Conservation (phyloP, 1,140 invertebrate species). For the Hylyphantes graminicola region DNA sequence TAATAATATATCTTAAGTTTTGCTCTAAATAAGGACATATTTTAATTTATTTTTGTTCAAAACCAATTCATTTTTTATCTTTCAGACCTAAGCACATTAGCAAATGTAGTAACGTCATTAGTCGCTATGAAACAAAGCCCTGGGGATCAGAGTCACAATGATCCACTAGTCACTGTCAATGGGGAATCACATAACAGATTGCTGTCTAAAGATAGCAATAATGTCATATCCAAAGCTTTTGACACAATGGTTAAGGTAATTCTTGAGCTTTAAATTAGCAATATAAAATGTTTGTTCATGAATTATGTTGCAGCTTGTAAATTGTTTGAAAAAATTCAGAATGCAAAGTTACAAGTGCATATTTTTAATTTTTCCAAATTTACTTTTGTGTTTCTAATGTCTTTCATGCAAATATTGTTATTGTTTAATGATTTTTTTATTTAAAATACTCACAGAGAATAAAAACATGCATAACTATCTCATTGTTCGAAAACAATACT, state of each 20-base stretch:
- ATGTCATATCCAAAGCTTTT: constrained; percentile 78
- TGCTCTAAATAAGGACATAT: not conserved
- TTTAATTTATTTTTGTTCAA: not conserved
- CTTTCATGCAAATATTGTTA: no score
- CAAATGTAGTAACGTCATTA: constrained; percentile 71
- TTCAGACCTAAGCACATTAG: constrained; percentile 70
- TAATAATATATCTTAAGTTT: no score
- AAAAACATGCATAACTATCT: no score
- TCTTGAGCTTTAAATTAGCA: not conserved
- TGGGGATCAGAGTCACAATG: constrained; percentile 44
- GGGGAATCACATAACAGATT: constrained; percentile 70
- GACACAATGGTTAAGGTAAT: constrained; percentile 79
- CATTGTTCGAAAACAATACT: no score
- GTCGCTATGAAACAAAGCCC: constrained; percentile 68
- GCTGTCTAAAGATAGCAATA: constrained; percentile 75
- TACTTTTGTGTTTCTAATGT: no score
- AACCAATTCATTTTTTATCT: not conserved
- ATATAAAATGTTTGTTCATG: not conserved
- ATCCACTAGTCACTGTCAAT: constrained; percentile 65
- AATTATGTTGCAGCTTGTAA: not conserved
- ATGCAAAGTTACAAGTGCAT: no score
- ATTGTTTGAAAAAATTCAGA: not conserved
- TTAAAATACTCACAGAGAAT: no score
- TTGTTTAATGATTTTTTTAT: no score
- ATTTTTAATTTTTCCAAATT: no score